Base-by-base conservation (phyloP, 2,113 vertebrate species). In the Oncorhynchus masou region DNA sequence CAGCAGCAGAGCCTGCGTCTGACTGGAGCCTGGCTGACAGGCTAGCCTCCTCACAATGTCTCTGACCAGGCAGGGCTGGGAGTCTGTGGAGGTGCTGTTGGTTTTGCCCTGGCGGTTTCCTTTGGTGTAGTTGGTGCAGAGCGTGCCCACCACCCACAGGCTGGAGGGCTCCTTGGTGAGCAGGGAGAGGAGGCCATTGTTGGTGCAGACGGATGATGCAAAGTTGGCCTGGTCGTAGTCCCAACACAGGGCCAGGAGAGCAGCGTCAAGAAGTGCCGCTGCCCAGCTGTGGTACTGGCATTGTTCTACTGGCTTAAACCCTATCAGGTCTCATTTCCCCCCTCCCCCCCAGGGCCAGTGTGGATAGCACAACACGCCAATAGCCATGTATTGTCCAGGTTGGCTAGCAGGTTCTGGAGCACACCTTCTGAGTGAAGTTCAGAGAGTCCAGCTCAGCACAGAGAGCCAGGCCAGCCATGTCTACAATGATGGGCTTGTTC, bases 221-320 rank as follows among this genome's bases (percentile, higher is more conserved):
- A 95, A 95, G 22, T 83, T 88, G 3, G 70, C 78, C 76, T 90
- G 91, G 81, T 95, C 93, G 0, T 86, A 88, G 69, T 93, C 90
- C 92, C 93, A 94, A 85, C 94, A 95, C 68, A 92, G 87, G 5
- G 88, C 87, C 68, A 94, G 79, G 11, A 93, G 86, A 0, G 72
- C 57, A 1, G 83, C 74, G 7, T 91, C 88, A 20, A 93, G 92
- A 16, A 86, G 69, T 15, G 79, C 64, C 2, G 81, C n/a, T 2
- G 20, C 77, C 94, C 94, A 95, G 81, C 75, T 90, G 54, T 79
- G 60, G 82, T 94, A 94, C 34, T 81, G 90, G 81, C 94, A 94
- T 71, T 91, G 90, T 68, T 88, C 78, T 2, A 78, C 13, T 0
- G 88, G 85, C 7, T 68, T 62, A 67, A 94, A 91, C 20, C 81